phyloP scores from a whole-genome alignment of 2,888 invertebrate species.

The Philhelius pedissequus region DNA sequence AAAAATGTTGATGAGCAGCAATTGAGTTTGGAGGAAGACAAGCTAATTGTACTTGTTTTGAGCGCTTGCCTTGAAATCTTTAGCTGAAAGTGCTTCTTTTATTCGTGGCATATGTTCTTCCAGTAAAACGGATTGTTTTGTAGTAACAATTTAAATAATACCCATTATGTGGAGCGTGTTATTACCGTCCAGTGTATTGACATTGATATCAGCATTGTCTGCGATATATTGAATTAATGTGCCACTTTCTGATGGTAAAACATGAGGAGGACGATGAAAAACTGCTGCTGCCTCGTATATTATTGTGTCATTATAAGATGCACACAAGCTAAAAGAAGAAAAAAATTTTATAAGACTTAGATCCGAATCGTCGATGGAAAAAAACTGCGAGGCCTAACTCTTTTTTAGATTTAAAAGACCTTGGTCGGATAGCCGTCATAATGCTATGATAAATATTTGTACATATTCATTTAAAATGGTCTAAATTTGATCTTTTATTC shows the following conservation, averaged over 20 bases:
- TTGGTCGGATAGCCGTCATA: neutral
- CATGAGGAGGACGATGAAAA: conserved; percentile 68
- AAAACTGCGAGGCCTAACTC: neutral
- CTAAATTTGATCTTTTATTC: neutral
- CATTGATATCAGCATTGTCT: conserved; percentile 73
- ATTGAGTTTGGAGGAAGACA: too few species aligned
- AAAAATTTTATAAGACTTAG: neutral
- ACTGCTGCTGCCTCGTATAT: conserved; percentile 70
- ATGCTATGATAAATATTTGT: neutral
- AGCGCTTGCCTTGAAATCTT: neutral
- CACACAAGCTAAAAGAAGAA: neutral
- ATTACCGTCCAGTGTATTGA: neutral
- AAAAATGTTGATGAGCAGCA: too few species aligned
- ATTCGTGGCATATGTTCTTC: neutral
- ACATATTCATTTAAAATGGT: neutral
- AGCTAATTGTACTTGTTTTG: too few species aligned
- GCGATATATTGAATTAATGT: conserved; percentile 71
- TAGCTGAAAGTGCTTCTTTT: neutral
- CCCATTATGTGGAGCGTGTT: neutral
- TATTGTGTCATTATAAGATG: conserved; percentile 68
- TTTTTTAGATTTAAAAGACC: neutral
- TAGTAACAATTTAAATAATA: neutral
- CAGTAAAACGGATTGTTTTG: neutral
- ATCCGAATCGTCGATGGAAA: neutral
- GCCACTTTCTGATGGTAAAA: conserved; percentile 70